A percentile compares a stretch with the other conserved stretches of the same genome.
Conservation (phyloP, 2,797 vertebrate species). For the Smutsia temminckii region DNA sequence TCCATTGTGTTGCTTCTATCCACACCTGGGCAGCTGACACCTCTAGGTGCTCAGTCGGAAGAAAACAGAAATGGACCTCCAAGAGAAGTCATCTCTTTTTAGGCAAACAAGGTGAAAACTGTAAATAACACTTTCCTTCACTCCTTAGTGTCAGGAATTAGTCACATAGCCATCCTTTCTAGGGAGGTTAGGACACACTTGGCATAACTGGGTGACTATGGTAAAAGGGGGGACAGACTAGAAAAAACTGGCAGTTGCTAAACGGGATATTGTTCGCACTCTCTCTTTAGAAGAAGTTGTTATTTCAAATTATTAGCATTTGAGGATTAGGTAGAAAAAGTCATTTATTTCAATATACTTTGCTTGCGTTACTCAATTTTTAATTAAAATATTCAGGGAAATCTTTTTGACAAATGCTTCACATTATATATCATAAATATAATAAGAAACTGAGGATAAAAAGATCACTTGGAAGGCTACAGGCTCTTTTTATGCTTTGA, state of each 20-base stretch:
- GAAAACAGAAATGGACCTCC: background rate
- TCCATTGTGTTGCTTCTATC: background rate
- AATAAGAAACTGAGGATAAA: background rate
- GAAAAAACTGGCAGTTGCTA: background rate
- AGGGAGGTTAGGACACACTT: background rate
- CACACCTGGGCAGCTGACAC: background rate
- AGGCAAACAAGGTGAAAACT: background rate
- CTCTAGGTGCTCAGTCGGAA: background rate
- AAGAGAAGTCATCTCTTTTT: background rate
- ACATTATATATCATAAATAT: background rate
- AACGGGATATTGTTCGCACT: background rate
- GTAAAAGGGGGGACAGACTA: background rate
- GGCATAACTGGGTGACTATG: background rate
- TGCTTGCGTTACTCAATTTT: background rate
- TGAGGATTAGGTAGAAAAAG: background rate
- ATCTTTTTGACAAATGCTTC: background rate
- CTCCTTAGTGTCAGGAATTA: background rate
- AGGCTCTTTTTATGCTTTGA: background rate
- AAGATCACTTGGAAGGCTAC: background rate
- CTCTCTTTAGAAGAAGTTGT: background rate
- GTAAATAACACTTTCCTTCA: background rate
- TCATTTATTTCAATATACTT: background rate
- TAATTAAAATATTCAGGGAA: background rate
- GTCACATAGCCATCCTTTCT: background rate
- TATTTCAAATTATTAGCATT: background rate